Conservation (phyloP, 2,888 invertebrate genomes). For the Odontomyia ornata region DNA sequence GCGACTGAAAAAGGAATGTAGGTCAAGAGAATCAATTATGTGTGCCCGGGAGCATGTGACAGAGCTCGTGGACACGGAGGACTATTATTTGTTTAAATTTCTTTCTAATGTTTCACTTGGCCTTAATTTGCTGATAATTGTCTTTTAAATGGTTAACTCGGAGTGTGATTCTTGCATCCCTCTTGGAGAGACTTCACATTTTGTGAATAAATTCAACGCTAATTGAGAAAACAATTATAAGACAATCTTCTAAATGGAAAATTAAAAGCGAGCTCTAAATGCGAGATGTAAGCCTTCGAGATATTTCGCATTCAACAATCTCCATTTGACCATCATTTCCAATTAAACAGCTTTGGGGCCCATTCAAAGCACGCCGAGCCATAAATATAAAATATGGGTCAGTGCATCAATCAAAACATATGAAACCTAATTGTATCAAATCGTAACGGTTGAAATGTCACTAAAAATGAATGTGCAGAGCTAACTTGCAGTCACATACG, state of each 20-base stretch:
- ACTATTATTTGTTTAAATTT: neutral
- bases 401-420: slow-evolving; percentile 42
- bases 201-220: too few relatives aligned
- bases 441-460: slow-evolving; percentile 12
- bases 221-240: too few relatives aligned
- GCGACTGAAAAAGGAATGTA: neutral
- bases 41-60: neutral
- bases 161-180: neutral
- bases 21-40: slow-evolving; percentile 2
- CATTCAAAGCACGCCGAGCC: neutral
- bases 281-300: too few relatives aligned
- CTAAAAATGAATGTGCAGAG: neutral
- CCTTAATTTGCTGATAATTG: too few relatives aligned
- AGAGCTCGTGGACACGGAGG: neutral
- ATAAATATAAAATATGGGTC: slow-evolving; percentile 36
- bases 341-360: neutral
- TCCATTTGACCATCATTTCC: neutral
- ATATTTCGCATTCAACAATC: too few relatives aligned
- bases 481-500: neutral
- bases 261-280: too few relatives aligned
- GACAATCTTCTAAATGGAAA: too few relatives aligned
- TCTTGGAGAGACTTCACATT: too few relatives aligned
- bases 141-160: neutral
- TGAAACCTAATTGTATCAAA: slow-evolving; percentile 25
- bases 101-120: too few relatives aligned